Percentiles rank a stretch among this genome's conserved stretches.
Conservation (phyloP, 53 echinoderm and acorn worm genomes). For the Astropecten irregularis region DNA sequence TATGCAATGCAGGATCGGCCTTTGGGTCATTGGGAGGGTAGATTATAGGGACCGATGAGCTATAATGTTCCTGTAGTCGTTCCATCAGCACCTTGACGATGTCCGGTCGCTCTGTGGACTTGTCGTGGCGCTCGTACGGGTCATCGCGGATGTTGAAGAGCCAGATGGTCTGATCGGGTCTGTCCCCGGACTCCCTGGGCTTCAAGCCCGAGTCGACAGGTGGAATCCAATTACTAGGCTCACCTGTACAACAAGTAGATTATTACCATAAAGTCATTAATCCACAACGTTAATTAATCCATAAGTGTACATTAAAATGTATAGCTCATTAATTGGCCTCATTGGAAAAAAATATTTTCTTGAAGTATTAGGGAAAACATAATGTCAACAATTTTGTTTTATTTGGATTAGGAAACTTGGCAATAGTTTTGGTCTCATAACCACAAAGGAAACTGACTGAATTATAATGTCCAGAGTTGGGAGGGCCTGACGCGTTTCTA, state of each 20-base stretch:
- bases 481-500: no score
- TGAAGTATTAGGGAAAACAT: no score
- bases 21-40: slow-evolving; percentile 61
- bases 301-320: no score
- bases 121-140: slow-evolving; percentile 26
- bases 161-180: not conserved
- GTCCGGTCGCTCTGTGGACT: slow-evolving; percentile 28
- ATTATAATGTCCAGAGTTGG: no score
- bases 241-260: not conserved
- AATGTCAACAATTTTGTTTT: no score
- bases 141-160: slow-evolving; percentile 54
- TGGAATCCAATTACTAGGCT: not conserved
- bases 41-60: slow-evolving; percentile 58
- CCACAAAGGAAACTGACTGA: no score
- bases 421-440: no score
- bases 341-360: no score
- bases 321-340: no score
- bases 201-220: not conserved
- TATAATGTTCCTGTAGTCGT: slow-evolving; percentile 47
- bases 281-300: no score
- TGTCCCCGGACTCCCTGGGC: not conserved
- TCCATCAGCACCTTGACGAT: slow-evolving; percentile 55
- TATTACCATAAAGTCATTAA: no score
- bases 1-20: slow-evolving; percentile 64
- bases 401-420: no score